Percentiles rank a stretch among this genome's conserved stretches.
These are phyloP conservation scores for Syngnathus typhle DNA, from an alignment of 2,113 vertebrate genomes.

Conservation along the genomic window DNA sequence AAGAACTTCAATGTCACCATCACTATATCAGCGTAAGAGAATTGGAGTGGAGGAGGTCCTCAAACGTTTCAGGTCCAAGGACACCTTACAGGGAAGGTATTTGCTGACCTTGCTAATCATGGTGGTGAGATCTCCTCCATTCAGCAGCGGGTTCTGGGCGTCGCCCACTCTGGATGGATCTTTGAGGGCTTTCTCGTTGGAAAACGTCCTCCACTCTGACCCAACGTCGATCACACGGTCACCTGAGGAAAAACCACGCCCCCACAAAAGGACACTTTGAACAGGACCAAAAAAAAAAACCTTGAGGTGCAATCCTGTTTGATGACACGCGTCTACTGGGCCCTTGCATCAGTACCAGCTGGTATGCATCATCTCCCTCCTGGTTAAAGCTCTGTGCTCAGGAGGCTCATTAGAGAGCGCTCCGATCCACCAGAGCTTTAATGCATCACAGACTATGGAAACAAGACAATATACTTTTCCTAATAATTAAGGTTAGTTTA, in stretches of 20 bases:
- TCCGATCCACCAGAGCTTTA: neutral
- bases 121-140: conserved; percentile 92
- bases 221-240: conserved; percentile 96
- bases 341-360: neutral
- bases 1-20: neutral
- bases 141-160: conserved; percentile 92
- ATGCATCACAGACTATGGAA: neutral
- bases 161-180: conserved; percentile 98
- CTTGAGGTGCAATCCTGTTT: neutral
- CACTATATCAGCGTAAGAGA: too few relatives aligned
- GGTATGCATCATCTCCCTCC: neutral
- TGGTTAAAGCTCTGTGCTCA: neutral
- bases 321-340: neutral
- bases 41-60: too few relatives aligned
- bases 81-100: neutral
- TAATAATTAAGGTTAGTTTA: too few relatives aligned
- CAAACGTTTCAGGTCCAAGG: too few relatives aligned
- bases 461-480: too few relatives aligned
- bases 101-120: conserved; percentile 86
- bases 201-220: conserved; percentile 98
- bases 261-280: neutral
- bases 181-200: conserved; percentile 98
- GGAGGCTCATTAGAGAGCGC: neutral
- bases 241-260: conserved; percentile 64
- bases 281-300: neutral